Percentiles rank a stretch among this genome's conserved stretches.
phyloP scores from a whole-genome alignment of 2,113 vertebrate species.

The Triplophysa siluroides region DNA sequence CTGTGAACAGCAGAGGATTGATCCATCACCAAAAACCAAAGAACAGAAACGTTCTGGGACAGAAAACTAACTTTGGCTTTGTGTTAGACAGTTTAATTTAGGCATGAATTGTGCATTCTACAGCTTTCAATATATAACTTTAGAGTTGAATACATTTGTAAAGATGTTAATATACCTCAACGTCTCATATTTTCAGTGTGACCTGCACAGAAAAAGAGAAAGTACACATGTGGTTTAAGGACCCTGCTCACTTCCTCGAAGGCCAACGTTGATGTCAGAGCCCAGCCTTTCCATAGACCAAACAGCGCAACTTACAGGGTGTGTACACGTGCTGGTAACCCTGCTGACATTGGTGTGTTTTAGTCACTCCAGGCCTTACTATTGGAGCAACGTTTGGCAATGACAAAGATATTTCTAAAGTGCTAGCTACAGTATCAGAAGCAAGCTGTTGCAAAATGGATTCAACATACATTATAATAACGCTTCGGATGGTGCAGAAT shows the following conservation, averaged over 20 bases:
- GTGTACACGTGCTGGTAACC: slow-evolving; percentile 48
- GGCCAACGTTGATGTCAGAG: slow-evolving; percentile 20
- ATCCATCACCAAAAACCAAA: slow-evolving; percentile 58
- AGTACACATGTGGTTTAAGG: slow-evolving; percentile 29
- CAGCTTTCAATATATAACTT: slow-evolving; percentile 21
- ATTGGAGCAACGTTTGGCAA: slow-evolving; percentile 49
- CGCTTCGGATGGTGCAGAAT: slow-evolving; percentile 47
- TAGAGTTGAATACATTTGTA: background rate
- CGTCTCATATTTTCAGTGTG: slow-evolving; percentile 30
- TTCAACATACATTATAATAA: slow-evolving; percentile 21
- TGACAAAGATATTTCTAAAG: slow-evolving; percentile 60
- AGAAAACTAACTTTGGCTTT: slow-evolving; percentile 52
- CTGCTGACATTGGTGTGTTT: slow-evolving; percentile 25
- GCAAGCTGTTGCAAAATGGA: slow-evolving; percentile 58
- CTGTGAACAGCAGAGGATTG: slow-evolving; percentile 67
- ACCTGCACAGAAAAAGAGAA: slow-evolving; percentile 41
- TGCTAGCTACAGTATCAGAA: slow-evolving; percentile 59
- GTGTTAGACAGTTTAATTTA: slow-evolving; percentile 31
- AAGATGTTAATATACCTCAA: slow-evolving; percentile 12
- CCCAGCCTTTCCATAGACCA: slow-evolving; percentile 42
- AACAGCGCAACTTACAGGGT: slow-evolving; percentile 26
- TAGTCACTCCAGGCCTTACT: slow-evolving; percentile 59
- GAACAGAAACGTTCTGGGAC: slow-evolving; percentile 58
- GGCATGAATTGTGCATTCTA: background rate
- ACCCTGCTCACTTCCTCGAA: background rate